These are phyloP conservation scores for Colaptes auratus DNA, from an alignment of 2,113 vertebrate species.

Conservation along the genomic window DNA sequence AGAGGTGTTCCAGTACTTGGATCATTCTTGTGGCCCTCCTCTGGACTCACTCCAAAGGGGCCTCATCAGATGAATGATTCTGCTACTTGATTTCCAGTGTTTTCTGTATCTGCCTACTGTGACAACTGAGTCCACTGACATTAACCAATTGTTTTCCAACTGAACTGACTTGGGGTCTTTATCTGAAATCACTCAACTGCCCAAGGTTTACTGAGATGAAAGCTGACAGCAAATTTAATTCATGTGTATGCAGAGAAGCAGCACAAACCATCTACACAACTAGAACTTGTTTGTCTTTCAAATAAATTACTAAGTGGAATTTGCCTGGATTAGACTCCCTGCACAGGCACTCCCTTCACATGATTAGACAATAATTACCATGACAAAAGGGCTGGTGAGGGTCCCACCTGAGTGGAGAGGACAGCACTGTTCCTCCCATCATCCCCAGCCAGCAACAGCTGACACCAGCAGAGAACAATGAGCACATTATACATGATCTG, in stretches of 20 bases:
- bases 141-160: neutral
- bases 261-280: neutral
- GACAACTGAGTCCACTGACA: neutral
- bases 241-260: neutral
- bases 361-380: neutral
- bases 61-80: conserved; percentile 20
- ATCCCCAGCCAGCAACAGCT: neutral
- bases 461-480: neutral
- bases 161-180: neutral
- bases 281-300: neutral
- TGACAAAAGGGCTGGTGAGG: neutral
- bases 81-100: neutral
- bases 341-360: neutral
- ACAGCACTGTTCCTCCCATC: neutral
- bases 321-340: neutral
- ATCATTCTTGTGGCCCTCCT: too few species aligned
- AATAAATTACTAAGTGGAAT: neutral
- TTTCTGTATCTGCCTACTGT: neutral
- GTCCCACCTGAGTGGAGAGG: neutral
- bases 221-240: neutral
- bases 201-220: neutral
- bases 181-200: neutral
- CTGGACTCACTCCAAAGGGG: neutral
- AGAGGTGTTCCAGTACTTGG: too few species aligned
- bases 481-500: rapidly evolving